Conservation (phyloP, 2,113 vertebrate genomes). For the Notarius lentiginosus region DNA sequence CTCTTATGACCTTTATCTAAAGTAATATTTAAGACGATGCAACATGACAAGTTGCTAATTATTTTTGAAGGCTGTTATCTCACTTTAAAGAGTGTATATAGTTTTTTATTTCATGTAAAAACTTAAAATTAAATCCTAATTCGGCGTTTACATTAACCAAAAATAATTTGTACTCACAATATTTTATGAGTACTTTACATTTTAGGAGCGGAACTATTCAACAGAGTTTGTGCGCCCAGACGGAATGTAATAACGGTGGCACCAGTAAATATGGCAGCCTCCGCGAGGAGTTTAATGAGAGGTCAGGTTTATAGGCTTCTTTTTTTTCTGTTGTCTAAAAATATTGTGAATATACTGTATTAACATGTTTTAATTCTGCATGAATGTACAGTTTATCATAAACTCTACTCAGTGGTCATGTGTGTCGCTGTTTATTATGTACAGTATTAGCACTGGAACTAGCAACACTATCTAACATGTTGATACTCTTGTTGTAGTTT, state of each 20-base stretch:
- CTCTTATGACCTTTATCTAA: background rate
- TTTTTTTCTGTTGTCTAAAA: background rate
- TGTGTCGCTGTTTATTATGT: background rate
- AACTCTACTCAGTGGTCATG: background rate
- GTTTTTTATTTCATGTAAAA: background rate
- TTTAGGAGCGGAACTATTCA: constrained; percentile 37
- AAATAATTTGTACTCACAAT: background rate
- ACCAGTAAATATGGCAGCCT: constrained; percentile 68
- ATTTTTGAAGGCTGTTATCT: background rate
- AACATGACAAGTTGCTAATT: background rate
- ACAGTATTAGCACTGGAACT: background rate
- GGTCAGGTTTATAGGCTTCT: constrained; percentile 65
- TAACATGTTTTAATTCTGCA: background rate
- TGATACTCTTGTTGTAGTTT: background rate
- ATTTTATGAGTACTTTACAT: background rate
- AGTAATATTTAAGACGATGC: background rate
- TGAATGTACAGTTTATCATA: background rate
- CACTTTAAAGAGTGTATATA: background rate
- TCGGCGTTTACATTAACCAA: background rate
- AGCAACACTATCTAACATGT: background rate
- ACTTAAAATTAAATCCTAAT: background rate
- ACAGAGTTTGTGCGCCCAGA: constrained; percentile 38
- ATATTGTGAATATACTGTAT: background rate
- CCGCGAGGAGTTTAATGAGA: constrained; percentile 62
- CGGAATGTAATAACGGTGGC: constrained; percentile 45